These are phyloP conservation scores for Artibeus lituratus DNA, from an alignment of 2,797 vertebrate species.

Conservation along the genomic window DNA sequence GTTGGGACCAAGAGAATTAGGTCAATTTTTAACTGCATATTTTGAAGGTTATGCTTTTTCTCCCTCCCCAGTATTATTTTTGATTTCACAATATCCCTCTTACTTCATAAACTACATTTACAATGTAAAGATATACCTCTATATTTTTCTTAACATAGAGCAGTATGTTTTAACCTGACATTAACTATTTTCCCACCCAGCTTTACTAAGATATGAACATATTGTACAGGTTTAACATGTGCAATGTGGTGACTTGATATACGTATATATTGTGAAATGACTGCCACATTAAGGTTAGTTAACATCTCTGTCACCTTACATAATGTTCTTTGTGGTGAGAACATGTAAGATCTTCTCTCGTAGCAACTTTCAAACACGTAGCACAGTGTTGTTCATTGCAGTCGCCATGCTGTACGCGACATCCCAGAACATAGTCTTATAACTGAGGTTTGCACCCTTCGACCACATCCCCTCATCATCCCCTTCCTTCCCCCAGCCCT, in stretches of 20 bases:
- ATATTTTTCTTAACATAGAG: not conserved
- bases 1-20: conserved; percentile 11
- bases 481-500: not conserved
- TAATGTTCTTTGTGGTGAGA: not conserved
- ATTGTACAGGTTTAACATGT: not conserved
- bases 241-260: not conserved
- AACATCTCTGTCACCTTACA: not conserved
- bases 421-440: not conserved
- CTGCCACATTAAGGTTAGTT: not conserved
- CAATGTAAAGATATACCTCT: not conserved
- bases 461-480: not conserved
- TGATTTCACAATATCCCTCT: not conserved
- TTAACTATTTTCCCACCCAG: not conserved
- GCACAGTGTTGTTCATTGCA: not conserved
- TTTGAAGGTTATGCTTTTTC: not conserved
- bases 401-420: not conserved
- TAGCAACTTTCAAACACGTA: not conserved
- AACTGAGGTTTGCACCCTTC: not conserved
- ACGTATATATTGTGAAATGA: not conserved
- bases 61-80: not conserved
- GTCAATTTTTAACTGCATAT: conserved; percentile 23
- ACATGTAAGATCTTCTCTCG: not conserved
- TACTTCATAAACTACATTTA: not conserved
- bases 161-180: not conserved
- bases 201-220: not conserved